Percentiles rank a stretch among this genome's conserved stretches.
Conservation (phyloP, 2,888 invertebrate genomes). For the Synergus umbraculus region DNA sequence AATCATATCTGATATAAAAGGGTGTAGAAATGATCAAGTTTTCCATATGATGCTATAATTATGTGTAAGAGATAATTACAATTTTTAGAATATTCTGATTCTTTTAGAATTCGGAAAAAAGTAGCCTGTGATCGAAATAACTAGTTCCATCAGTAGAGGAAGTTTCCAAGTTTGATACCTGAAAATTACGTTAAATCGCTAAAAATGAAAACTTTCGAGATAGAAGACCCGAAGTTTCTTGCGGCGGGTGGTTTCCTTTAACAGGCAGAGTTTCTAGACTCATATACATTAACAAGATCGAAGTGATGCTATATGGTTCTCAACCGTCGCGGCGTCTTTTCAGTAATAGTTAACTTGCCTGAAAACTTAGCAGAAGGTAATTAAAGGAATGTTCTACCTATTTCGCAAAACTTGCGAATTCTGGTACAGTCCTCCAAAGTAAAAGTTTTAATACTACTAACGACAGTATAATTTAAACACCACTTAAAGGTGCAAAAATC, state of each 20-base stretch:
- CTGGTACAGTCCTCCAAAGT: not conserved
- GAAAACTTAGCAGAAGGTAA: slow-evolving; percentile 2
- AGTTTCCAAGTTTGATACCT: not conserved
- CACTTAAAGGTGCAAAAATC: not conserved
- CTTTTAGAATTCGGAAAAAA: not conserved
- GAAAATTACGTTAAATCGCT: not conserved
- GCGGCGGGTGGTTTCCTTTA: not conserved
- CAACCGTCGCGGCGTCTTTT: not conserved
- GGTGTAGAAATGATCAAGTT: too few species aligned
- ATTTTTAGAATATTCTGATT: not conserved
- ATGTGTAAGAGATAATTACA: not conserved
- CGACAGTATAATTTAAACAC: not conserved
- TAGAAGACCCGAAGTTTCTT: not conserved
- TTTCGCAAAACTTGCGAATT: not conserved
- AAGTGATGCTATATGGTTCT: slow-evolving; percentile 1
- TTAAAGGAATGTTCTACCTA: not conserved
- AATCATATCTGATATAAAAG: not conserved
- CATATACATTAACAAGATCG: slow-evolving; percentile 3
- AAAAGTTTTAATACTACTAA: not conserved
- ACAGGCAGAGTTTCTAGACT: slow-evolving; percentile 1
- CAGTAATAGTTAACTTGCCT: slow-evolving; percentile 7
- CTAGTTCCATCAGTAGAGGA: not conserved
- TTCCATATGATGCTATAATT: too few species aligned
- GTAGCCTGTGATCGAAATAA: not conserved
- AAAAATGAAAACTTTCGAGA: not conserved